Conservation (phyloP, 2,113 vertebrate genomes). For the Grantiella picta region DNA sequence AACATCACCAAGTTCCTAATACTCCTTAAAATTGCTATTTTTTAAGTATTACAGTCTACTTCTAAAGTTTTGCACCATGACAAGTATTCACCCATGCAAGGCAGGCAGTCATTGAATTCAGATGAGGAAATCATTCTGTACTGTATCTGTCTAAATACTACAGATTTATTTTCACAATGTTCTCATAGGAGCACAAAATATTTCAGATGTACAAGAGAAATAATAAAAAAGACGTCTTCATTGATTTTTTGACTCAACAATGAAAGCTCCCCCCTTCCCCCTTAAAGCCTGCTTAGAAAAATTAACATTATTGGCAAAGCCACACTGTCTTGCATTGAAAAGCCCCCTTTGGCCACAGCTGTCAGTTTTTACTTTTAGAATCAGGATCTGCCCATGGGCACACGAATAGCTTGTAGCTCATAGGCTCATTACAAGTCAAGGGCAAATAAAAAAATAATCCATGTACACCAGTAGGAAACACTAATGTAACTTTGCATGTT, state of each 20-base stretch:
- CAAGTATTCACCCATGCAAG: neutral
- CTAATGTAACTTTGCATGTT: constrained; percentile 53
- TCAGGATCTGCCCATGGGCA: constrained; percentile 44
- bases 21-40: neutral
- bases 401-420: constrained; percentile 60
- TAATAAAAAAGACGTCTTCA: neutral
- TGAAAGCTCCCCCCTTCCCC: neutral
- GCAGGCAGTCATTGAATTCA: neutral
- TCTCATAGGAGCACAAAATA: neutral
- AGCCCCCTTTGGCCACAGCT: constrained; percentile 51
- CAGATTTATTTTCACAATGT: neutral
- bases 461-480: constrained; percentile 65
- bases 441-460: constrained; percentile 65
- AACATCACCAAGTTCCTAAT: neutral
- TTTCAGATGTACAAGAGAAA: neutral
- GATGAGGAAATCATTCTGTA: neutral
- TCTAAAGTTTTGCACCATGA: neutral
- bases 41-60: neutral
- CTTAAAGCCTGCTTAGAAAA: constrained; percentile 42
- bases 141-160: neutral
- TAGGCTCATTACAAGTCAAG: constrained; percentile 78
- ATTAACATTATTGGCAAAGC: constrained; percentile 39
- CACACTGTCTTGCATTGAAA: constrained; percentile 14
- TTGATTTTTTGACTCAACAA: neutral
- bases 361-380: constrained; percentile 60